Evolutionary conservation across 2,888 invertebrate species (phyloP), one percentile per base, ranked within the genome.

Genomic region (Alloplasta piceator): DNA sequence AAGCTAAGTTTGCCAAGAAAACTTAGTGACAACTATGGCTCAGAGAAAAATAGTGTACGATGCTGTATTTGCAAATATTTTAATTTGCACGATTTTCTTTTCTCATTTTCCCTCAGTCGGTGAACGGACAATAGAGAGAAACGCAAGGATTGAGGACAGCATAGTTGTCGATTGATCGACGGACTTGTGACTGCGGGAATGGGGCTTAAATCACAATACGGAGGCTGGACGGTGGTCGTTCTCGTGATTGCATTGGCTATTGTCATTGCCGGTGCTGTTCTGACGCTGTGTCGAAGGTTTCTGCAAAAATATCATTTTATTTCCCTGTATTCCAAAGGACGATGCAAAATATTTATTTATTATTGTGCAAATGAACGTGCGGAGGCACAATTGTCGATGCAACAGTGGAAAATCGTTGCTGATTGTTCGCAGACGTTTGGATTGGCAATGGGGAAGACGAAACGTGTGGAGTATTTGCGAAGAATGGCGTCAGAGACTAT

Each of bases 381-480:
- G 46, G 41, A 26, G 50, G 14, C 26, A 26, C 1, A 46, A 48
- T 55, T n/a, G 9, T 16, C 12, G 10, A 6, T 60, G 38, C 26
- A 55, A n/a, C 12, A 3, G 26, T 14, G 6, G 4, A 26, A n/a
- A 43, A 55, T 5, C 14, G 10, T 14, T 4, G 12, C 12, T 12
- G 14, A 52, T 52, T 5, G 14, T 52, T 52, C 4, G 12, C 56
- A 77, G 80, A 41, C 77, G 70, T 9, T 52, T 73, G 26, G 85
- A 87, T 68, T 91, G 91, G 90, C 89, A 90, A 85, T 92, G 91
- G 87, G 85, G 89, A 5, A 82, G 87, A 3, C 88, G 92, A 73
- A 90, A 90, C 82, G 82, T 91, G 38, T 91, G 91, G 91, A 89
- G 89, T 74, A 86, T 91, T 64, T 91, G 91, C 85, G 90, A 91